A percentile compares a stretch with the other conserved stretches of the same genome.
Evolutionary conservation across 2,888 invertebrate species (phyloP).

Genomic region (Boloria euphrosyne): DNA sequence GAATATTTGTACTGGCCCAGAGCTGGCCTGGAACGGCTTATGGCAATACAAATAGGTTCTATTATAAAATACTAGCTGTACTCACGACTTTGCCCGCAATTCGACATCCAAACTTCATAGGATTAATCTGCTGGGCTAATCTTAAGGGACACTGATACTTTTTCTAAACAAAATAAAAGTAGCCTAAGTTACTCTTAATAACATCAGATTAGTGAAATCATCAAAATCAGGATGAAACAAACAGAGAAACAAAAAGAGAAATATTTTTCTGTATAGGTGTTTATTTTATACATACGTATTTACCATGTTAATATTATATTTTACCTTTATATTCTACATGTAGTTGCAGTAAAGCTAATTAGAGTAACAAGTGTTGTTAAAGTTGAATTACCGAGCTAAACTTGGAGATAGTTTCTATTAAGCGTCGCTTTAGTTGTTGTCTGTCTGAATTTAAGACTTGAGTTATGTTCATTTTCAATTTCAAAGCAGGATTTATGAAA

Average conservation of each 20-base stretch:
- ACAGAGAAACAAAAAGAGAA: too few relatives aligned
- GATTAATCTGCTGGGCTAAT: too few relatives aligned
- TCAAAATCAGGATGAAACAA: too few relatives aligned
- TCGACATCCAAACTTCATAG: too few relatives aligned
- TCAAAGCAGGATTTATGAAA: neutral
- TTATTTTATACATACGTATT: too few relatives aligned
- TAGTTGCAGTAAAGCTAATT: conserved; percentile 27
- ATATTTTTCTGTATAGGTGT: too few relatives aligned
- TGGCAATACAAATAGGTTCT: conserved; percentile 3
- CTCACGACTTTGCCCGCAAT: neutral
- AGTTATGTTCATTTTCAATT: conserved; percentile 7
- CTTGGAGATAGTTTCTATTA: conserved; percentile 32
- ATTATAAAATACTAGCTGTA: neutral
- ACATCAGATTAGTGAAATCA: too few relatives aligned
- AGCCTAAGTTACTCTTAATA: too few relatives aligned
- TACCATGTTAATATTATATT: neutral
- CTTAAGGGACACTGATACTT: too few relatives aligned
- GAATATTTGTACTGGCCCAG: conserved; percentile 22
- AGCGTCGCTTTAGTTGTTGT: conserved; percentile 24
- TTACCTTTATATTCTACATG: conserved; percentile 22
- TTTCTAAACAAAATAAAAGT: too few relatives aligned
- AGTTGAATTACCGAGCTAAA: conserved; percentile 36
- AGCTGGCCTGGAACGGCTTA: conserved; percentile 15
- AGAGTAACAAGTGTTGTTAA: conserved; percentile 28
- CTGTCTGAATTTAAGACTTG: conserved; percentile 6